phyloP scores from a whole-genome alignment of 2,113 vertebrate genomes.

The Choloepus hoffmanni region DNA sequence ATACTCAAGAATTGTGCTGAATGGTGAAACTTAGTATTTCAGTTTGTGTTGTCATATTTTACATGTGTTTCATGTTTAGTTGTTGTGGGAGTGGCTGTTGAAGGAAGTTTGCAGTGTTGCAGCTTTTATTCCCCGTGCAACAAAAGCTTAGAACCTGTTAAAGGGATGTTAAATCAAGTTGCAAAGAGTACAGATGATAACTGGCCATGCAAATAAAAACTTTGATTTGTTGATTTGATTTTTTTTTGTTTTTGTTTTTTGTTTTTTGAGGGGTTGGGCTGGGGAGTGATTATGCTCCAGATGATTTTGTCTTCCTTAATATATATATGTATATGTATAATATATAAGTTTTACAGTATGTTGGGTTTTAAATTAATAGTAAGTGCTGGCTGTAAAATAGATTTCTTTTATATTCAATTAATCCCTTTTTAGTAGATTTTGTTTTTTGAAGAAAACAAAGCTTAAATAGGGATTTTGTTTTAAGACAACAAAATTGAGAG shows the following conservation, averaged over 20 bases:
- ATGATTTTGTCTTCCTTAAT: constrained; percentile 82
- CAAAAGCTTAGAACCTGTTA: constrained; percentile 75
- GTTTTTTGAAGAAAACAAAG: constrained; percentile 81
- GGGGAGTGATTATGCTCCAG: constrained; percentile 79
- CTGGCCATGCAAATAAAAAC: constrained; percentile 91
- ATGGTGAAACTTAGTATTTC: constrained; percentile 86
- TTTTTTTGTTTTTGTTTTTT: constrained; percentile 43
- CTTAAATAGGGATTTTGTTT: constrained; percentile 79
- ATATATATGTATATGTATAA: not conserved
- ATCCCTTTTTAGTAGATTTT: constrained; percentile 84
- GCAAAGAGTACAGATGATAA: constrained; percentile 82
- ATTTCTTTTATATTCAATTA: constrained; percentile 84
- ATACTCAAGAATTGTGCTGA: constrained; percentile 86
- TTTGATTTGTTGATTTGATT: constrained; percentile 78
- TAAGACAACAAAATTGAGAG: constrained; percentile 77
- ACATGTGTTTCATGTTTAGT: constrained; percentile 87
- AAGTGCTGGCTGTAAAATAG: constrained; percentile 83
- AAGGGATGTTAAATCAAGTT: constrained; percentile 74
- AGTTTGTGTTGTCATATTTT: constrained; percentile 86
- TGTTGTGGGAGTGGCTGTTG: constrained; percentile 87
- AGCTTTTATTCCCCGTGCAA: constrained; percentile 84
- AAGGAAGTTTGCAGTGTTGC: constrained; percentile 82
- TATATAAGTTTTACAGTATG: constrained; percentile 81
- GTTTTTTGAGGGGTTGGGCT: constrained; percentile 18
- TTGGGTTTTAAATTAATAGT: constrained; percentile 86